Evolutionary conservation across 2,888 invertebrate genomes (phyloP).

Genomic region (Phalera bucephala): DNA sequence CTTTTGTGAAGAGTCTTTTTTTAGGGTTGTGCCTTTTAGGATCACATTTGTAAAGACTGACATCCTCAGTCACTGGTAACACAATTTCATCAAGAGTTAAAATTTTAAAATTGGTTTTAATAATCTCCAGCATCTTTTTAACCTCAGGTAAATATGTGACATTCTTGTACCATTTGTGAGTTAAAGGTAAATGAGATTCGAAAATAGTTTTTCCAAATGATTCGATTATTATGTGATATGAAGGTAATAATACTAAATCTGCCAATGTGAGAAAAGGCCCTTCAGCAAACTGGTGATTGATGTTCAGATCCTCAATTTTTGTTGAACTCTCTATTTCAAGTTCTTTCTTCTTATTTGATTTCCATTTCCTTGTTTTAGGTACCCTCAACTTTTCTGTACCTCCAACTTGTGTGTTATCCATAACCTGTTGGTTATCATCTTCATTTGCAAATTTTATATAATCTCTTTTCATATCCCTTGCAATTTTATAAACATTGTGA

Average conservation of each 20-base stretch:
- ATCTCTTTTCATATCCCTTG: slow-evolving; percentile 80
- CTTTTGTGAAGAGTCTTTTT: slow-evolving; percentile 89
- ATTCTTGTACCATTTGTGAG: slow-evolving; percentile 84
- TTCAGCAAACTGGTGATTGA: slow-evolving; percentile 91
- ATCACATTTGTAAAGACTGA: slow-evolving; percentile 91
- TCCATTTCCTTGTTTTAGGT: slow-evolving; percentile 74
- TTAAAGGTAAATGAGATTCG: slow-evolving; percentile 81
- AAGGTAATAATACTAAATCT: slow-evolving; percentile 91
- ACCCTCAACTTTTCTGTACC: slow-evolving; percentile 33
- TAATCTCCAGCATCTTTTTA: slow-evolving; percentile 26
- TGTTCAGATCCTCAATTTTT: slow-evolving; percentile 74
- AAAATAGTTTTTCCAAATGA: slow-evolving; percentile 56
- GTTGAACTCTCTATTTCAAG: slow-evolving; percentile 63
- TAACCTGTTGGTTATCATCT: slow-evolving; percentile 15
- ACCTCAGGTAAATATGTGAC: slow-evolving; percentile 43
- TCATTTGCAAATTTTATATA: slow-evolving; percentile 29
- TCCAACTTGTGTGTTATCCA: not conserved
- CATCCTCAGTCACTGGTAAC: slow-evolving; percentile 79
- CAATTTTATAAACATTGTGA: slow-evolving; percentile 92
- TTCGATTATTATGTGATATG: slow-evolving; percentile 84
- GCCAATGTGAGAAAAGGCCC: slow-evolving; percentile 92
- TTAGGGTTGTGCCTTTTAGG: slow-evolving; percentile 89
- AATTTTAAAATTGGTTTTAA: slow-evolving; percentile 26
- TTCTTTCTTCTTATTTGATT: slow-evolving; percentile 64
- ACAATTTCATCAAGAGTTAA: slow-evolving; percentile 32